A percentile compares a stretch with the other conserved stretches of the same genome.
Conservation (phyloP, 2,888 invertebrate species). For the Petrophora chlorosata region DNA sequence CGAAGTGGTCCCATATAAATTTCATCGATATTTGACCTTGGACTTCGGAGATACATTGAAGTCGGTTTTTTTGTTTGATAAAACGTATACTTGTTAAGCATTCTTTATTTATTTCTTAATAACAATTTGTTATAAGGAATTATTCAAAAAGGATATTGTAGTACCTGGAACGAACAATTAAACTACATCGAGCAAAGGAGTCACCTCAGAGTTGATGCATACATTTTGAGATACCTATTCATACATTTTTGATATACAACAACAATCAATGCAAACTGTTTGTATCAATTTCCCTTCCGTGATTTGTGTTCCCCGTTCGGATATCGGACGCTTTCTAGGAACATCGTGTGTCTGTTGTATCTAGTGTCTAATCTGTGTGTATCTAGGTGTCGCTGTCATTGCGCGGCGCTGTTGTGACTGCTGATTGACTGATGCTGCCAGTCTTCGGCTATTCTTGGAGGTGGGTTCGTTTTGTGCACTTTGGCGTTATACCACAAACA, state of each 20-base stretch:
- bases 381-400: constrained; percentile 44
- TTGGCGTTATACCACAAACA: too few species aligned
- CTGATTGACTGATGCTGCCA: constrained; percentile 74
- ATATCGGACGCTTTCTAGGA: constrained; percentile 56
- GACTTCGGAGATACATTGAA: too few species aligned
- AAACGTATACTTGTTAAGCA: too few species aligned
- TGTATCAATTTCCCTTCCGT: constrained; percentile 24
- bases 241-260: not conserved
- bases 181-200: too few species aligned
- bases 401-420: constrained; percentile 68
- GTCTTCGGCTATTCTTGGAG: constrained; percentile 48
- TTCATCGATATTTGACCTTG: too few species aligned
- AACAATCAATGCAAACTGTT: constrained; percentile 9
- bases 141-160: too few species aligned
- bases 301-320: constrained; percentile 14
- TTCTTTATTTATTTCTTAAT: too few species aligned
- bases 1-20: too few species aligned
- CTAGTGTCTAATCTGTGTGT: constrained; percentile 24
- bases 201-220: too few species aligned
- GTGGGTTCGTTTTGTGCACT: constrained; percentile 41
- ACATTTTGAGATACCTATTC: not conserved
- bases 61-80: too few species aligned
- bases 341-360: constrained; percentile 34
- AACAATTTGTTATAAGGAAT: too few species aligned
- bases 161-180: too few species aligned